Percentiles rank a stretch among this genome's conserved stretches.
These are phyloP conservation scores for Eonycteris spelaea DNA, from an alignment of 2,113 vertebrate species.

Conservation along the genomic window DNA sequence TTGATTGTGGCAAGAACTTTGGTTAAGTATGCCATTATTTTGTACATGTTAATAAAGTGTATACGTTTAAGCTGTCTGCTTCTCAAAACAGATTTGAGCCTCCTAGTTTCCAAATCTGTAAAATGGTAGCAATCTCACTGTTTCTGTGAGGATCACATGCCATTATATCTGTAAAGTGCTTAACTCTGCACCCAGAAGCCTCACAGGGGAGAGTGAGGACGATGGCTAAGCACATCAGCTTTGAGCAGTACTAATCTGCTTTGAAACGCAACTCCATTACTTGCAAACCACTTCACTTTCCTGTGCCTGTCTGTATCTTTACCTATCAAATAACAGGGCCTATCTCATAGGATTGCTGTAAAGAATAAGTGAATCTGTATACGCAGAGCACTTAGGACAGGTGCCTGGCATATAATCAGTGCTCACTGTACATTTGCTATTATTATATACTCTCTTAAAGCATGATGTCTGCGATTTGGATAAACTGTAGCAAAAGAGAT, in stretches of 20 bases:
- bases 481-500: neutral
- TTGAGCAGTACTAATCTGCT: neutral
- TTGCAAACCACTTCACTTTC: neutral
- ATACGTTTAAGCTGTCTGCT: neutral
- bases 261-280: neutral
- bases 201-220: rapidly evolving
- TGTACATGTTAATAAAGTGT: neutral
- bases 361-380: neutral
- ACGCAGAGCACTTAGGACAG: neutral
- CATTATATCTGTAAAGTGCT: neutral
- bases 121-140: neutral
- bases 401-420: neutral
- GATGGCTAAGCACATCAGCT: neutral
- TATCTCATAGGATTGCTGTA: neutral
- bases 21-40: neutral
- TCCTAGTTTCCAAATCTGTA: neutral
- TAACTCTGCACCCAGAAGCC: neutral
- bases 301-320: neutral
- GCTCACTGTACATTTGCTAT: neutral
- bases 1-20: neutral
- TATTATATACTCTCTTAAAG: neutral
- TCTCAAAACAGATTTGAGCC: neutral
- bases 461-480: neutral
- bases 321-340: neutral
- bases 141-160: neutral